Percentiles rank a stretch among this genome's conserved stretches.
phyloP scores from a whole-genome alignment of 2,797 vertebrate species.

The Amazona ochrocephala region DNA sequence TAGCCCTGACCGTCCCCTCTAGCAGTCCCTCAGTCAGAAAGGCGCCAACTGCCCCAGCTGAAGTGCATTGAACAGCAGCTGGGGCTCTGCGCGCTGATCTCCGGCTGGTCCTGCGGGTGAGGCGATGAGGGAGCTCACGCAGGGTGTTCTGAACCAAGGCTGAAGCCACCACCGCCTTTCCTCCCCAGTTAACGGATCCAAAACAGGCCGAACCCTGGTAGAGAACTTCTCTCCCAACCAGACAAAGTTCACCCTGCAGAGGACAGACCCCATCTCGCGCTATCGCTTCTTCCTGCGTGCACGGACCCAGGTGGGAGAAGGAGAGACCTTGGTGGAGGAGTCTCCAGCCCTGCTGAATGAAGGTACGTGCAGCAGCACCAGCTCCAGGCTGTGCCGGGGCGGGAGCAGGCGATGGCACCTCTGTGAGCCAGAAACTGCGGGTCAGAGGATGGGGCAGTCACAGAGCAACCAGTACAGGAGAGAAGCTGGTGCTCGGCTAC shows the following conservation, averaged over 20 bases:
- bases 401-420: accelerated
- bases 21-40: neutral
- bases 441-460: neutral
- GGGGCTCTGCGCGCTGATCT: accelerated
- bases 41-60: accelerated
- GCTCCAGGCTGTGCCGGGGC: neutral
- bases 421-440: accelerated
- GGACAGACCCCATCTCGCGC: conserved; percentile 85
- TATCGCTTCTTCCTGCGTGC: conserved; percentile 90
- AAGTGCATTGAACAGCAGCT: neutral
- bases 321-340: conserved; percentile 82
- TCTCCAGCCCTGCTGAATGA: conserved; percentile 88
- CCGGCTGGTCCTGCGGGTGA: neutral
- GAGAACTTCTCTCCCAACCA: conserved; percentile 87
- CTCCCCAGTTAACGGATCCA: conserved; percentile 88
- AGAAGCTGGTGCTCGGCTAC: neutral
- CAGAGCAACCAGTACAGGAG: neutral
- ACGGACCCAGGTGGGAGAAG: conserved; percentile 88
- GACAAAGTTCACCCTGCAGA: conserved; percentile 84
- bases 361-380: conserved; percentile 78
- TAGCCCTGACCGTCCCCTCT: neutral
- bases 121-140: neutral
- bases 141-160: neutral
- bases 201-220: conserved; percentile 74
- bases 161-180: conserved; percentile 25